Evolutionary conservation across 23 tunicate species (phyloP).

Genomic region (Botrylloides violaceus): DNA sequence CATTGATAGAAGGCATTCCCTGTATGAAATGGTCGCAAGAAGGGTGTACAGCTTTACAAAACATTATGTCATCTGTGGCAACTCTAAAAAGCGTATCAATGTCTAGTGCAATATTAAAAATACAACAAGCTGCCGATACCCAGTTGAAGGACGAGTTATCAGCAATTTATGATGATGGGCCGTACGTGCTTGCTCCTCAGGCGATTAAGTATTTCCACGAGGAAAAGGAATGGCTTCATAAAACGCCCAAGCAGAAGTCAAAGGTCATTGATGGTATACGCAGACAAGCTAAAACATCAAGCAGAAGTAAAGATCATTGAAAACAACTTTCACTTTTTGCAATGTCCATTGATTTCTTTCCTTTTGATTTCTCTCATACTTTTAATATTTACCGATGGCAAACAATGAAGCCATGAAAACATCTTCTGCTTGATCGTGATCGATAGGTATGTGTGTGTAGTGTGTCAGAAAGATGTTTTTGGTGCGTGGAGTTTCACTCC

Average conservation of each 20-base stretch:
- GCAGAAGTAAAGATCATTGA: no score
- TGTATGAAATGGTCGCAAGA: not conserved
- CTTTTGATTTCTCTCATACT: no score
- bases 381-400: no score
- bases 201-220: not conserved
- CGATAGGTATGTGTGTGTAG: no score
- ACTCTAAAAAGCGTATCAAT: not conserved
- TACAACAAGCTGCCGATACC: not conserved
- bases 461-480: no score
- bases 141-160: not conserved
- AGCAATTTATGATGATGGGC: slow-evolving; percentile 2
- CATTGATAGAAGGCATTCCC: not conserved
- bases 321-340: no score
- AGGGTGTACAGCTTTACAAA: not conserved
- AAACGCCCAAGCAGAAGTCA: not conserved
- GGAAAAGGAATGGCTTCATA: not conserved
- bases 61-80: not conserved
- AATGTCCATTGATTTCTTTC: no score
- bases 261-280: not conserved
- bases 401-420: no score
- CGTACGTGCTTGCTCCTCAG: slow-evolving; percentile 3
- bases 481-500: no score
- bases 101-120: not conserved
- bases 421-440: no score
- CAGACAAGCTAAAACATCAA: no score